These are phyloP conservation scores for Sula dactylatra DNA, from an alignment of 2,113 vertebrate species.

Conservation along the genomic window DNA sequence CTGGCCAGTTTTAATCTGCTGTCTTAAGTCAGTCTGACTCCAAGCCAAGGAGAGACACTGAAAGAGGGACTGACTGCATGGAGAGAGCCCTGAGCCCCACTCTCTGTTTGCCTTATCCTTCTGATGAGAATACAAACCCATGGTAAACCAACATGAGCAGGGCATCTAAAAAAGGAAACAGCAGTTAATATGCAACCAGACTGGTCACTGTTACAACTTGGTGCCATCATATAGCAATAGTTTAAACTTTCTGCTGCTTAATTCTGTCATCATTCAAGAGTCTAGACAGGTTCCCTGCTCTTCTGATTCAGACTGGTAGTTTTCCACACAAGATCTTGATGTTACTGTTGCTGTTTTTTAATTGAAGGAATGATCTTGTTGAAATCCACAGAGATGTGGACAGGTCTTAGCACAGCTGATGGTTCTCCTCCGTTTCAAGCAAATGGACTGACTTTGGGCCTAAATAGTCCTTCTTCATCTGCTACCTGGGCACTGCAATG, in stretches of 20 bases:
- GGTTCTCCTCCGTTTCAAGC: neutral
- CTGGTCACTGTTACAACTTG: neutral
- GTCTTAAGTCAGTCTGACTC: neutral
- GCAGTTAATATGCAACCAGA: neutral
- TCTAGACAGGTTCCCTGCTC: neutral
- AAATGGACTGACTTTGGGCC: neutral
- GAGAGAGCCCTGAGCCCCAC: neutral
- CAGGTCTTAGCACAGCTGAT: neutral
- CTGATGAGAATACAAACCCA: neutral
- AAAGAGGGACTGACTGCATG: neutral
- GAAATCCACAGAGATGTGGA: neutral
- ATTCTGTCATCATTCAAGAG: neutral
- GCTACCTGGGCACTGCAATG: neutral
- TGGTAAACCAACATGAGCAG: neutral
- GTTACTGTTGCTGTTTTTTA: neutral
- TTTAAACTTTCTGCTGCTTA: neutral
- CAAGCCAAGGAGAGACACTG: neutral
- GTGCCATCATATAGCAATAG: neutral
- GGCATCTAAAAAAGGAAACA: neutral
- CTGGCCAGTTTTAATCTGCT: neutral
- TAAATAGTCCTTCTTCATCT: neutral
- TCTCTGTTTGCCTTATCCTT: neutral
- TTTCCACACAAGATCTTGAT: neutral
- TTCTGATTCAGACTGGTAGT: neutral
- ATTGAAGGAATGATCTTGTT: accelerated